These are phyloP conservation scores for Eremobia ochroleuca DNA, from an alignment of 2,888 invertebrate genomes.

Conservation along the genomic window DNA sequence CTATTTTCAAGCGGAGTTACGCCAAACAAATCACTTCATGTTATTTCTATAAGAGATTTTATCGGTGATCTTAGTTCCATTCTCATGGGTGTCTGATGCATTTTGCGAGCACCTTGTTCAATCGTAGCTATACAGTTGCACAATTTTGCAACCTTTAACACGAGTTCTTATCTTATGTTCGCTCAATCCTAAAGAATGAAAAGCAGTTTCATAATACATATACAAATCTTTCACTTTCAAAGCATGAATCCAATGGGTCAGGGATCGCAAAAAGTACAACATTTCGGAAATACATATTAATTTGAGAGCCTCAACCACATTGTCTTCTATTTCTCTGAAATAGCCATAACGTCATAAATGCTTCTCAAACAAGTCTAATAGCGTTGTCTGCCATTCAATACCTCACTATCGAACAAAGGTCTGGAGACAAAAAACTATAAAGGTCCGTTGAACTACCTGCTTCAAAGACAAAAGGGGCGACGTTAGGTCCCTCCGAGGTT, in stretches of 20 bases:
- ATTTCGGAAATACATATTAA: constrained; percentile 7
- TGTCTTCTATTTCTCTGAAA: constrained; percentile 30
- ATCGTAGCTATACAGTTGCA: constrained; percentile 6
- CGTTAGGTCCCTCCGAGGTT: constrained; percentile 73
- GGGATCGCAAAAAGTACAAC: constrained; percentile 12
- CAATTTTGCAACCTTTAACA: constrained; percentile 33
- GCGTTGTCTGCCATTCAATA: constrained; percentile 76
- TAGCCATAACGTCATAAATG: constrained; percentile 61
- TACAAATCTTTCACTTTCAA: constrained; percentile 23
- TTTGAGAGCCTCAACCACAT: constrained; percentile 1
- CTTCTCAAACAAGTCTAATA: constrained; percentile 73
- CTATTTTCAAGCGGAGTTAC: not conserved
- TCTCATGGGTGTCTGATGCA: constrained; percentile 10
- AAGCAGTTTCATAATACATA: constrained; percentile 12
- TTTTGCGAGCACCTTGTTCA: constrained; percentile 9
- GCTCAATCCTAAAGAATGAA: constrained; percentile 23
- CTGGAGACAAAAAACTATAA: constrained; percentile 81
- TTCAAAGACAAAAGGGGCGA: constrained; percentile 74
- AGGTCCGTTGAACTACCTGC: constrained; percentile 86
- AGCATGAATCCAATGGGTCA: not conserved
- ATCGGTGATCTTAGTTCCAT: not conserved
- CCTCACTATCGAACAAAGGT: constrained; percentile 77
- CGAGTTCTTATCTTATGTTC: constrained; percentile 6
- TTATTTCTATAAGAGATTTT: constrained; percentile 4
- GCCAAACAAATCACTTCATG: not conserved